phyloP scores from a whole-genome alignment of 1,140 invertebrate species.

The Probaryconus sp. region DNA sequence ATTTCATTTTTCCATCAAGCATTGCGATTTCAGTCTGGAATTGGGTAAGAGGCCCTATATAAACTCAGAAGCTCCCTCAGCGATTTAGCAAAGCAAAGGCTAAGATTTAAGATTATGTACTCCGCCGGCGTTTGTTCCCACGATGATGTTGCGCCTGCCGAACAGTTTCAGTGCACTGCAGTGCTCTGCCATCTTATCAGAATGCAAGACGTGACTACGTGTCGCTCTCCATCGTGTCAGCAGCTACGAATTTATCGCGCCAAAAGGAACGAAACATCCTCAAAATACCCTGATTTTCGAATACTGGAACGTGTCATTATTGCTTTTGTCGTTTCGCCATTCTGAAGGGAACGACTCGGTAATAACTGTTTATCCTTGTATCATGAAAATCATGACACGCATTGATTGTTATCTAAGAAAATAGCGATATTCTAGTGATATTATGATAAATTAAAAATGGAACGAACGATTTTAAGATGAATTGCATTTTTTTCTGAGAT shows the following conservation, averaged over 20 bases:
- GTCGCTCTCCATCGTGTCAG: slow-evolving; percentile 55
- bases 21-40: slow-evolving; percentile 39
- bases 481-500: too few species aligned
- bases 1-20: slow-evolving; percentile 58
- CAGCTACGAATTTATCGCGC: slow-evolving; percentile 52
- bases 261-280: slow-evolving; percentile 33
- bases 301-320: slow-evolving; percentile 43
- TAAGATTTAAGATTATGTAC: slow-evolving; percentile 62
- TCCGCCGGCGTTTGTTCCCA: slow-evolving; percentile 50
- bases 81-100: slow-evolving; percentile 56
- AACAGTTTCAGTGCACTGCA: slow-evolving; percentile 53
- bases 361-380: too few species aligned
- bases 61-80: slow-evolving; percentile 46
- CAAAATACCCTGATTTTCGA: slow-evolving; percentile 33
- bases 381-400: too few species aligned
- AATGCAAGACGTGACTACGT: slow-evolving; percentile 54
- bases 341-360: too few species aligned
- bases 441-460: too few species aligned
- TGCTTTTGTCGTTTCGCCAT: too few species aligned
- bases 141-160: slow-evolving; percentile 53
- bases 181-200: slow-evolving; percentile 44
- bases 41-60: slow-evolving; percentile 51
- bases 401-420: too few species aligned
- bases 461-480: too few species aligned
- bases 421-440: too few species aligned